A percentile compares a stretch with the other conserved stretches of the same genome.
phyloP scores from a whole-genome alignment of 2,888 invertebrate genomes.

The Dione juno region DNA sequence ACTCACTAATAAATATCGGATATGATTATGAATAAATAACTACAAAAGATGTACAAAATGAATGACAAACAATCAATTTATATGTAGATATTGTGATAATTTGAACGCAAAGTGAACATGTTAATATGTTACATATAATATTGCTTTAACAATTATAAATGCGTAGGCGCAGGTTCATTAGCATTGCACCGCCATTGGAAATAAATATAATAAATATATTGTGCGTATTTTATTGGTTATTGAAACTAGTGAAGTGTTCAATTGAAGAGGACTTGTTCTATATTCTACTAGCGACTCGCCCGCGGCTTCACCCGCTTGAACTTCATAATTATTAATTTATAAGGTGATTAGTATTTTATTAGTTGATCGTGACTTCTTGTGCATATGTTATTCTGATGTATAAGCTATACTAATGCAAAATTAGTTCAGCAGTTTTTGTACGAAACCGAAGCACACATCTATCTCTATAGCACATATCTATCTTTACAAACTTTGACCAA shows the following conservation, averaged over 20 bases:
- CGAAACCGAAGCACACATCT: too few species aligned
- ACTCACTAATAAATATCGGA: too few species aligned
- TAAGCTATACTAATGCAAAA: too few species aligned
- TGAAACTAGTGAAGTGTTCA: background rate
- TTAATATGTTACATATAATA: conserved; percentile 25
- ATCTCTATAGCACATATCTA: too few species aligned
- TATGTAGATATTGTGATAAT: background rate
- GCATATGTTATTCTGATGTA: too few species aligned
- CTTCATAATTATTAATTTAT: too few species aligned
- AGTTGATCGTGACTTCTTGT: too few species aligned
- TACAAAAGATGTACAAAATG: background rate
- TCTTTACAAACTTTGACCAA: too few species aligned
- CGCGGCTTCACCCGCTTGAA: too few species aligned
- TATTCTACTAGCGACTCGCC: too few species aligned
- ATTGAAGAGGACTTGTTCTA: background rate
- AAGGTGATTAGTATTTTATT: too few species aligned
- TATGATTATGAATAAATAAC: background rate
- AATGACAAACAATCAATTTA: background rate
- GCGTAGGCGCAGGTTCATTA: conserved; percentile 29
- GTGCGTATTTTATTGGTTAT: conserved; percentile 5
- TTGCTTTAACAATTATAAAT: conserved; percentile 24
- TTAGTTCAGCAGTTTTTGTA: too few species aligned
- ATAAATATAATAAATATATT: conserved; percentile 21
- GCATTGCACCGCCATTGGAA: conserved; percentile 8
- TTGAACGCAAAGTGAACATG: background rate